Evolutionary conservation across 2,888 invertebrate species (phyloP), one percentile per base, ranked within the genome.

Genomic region (Diaprepes abbreviatus): DNA sequence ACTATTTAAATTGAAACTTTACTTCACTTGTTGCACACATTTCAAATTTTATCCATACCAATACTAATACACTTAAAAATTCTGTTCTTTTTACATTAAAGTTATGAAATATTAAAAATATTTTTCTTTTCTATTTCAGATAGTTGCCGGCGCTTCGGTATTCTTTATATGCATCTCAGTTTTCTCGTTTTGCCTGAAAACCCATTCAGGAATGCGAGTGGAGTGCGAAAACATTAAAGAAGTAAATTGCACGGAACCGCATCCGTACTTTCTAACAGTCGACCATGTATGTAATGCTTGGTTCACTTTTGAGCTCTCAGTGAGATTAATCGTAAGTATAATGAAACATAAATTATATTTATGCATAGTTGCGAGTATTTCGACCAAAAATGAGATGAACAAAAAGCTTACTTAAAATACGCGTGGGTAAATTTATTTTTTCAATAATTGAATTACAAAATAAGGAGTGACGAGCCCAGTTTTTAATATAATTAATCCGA

Each of bases 91-190:
- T 33, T 9, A 2, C 10, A 9, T 33, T 9, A 33, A 9, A 9
- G 2, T 12, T 12, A 36, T 36, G 36, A 36, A 36, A 36, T 36
- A 12, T 36, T 36, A 36, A 3, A 36, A 9, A 58, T 36, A 28
- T 38, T 17, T 31, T 17, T 54, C 21, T 52, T 59, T 72, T 70
- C 54, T 66, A 60, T 85, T 85, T 48, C 90, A 96, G 95, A 90
- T 94, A 83, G 92, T 97, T 83, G 95, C 95, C 76, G 93, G 93
- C 71, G 89, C 94, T 79, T 96, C 97, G 9, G 95, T 98, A 72
- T 95, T 97, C 88, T 97, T 98, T 90, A 97, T 97, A 85, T 94
- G 95, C 87, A 91, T 96, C 75, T 97, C 97, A 80, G 97, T 98
- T 77, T 89, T 97, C 78, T 95, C 95, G 74, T 98, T 98, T 88